These are phyloP conservation scores for Abscondita cerata DNA, from an alignment of 2,888 invertebrate genomes.

Conservation along the genomic window DNA sequence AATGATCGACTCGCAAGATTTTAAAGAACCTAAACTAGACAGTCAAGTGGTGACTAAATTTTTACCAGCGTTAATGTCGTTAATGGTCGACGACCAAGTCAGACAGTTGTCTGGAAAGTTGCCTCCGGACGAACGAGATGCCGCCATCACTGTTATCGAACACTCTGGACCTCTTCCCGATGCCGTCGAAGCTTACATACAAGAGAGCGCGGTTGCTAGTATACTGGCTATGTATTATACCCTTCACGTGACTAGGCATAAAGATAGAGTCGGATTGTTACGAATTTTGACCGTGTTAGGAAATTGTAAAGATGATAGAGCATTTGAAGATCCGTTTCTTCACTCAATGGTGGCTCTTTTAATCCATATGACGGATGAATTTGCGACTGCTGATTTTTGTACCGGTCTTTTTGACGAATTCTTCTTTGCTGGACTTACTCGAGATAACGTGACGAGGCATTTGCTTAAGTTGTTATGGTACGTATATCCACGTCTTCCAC, in stretches of 20 bases:
- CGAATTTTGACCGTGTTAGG: conserved; percentile 90
- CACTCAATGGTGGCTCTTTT: conserved; percentile 86
- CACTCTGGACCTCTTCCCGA: conserved; percentile 94
- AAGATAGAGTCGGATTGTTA: conserved; percentile 81
- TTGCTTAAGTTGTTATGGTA: conserved; percentile 91
- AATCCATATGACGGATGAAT: conserved; percentile 90
- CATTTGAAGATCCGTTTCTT: conserved; percentile 94
- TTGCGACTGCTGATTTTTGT: conserved; percentile 92
- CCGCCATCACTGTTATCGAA: conserved; percentile 91
- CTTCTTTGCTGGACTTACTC: conserved; percentile 86
- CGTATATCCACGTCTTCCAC: conserved; percentile 84
- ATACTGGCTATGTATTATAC: conserved; percentile 96
- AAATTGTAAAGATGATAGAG: conserved; percentile 88
- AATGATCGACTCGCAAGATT: conserved; percentile 95
- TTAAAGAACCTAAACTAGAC: conserved; percentile 94
- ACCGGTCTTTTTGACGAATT: conserved; percentile 96
- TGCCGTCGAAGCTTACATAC: conserved; percentile 90
- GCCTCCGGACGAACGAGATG: conserved; percentile 92
- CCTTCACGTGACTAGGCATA: conserved; percentile 81
- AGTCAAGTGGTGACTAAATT: conserved; percentile 94
- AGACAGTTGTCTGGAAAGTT: conserved; percentile 82
- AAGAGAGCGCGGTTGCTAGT: conserved; percentile 90
- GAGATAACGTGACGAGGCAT: conserved; percentile 92
- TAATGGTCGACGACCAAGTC: conserved; percentile 90
- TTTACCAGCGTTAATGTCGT: conserved; percentile 89